phyloP scores from a whole-genome alignment of 2,888 invertebrate genomes.

The Amorpha juglandis region DNA sequence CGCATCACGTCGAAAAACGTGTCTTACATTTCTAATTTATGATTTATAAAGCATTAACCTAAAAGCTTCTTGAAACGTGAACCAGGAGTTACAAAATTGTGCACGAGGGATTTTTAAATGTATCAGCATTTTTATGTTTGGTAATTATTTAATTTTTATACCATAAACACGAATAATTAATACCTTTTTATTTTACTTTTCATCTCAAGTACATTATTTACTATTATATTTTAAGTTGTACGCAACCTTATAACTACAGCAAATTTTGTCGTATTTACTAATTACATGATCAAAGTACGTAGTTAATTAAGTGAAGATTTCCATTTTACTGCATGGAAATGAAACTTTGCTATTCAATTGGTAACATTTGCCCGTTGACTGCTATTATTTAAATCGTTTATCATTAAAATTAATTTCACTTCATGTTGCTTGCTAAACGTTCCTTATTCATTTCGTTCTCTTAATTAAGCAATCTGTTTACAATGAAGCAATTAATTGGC shows the following conservation, averaged over 20 bases:
- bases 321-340: neutral
- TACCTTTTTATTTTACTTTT: no score
- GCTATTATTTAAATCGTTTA: conserved; percentile 67
- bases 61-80: conserved; percentile 60
- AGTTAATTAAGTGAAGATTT: neutral
- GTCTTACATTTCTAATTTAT: conserved; percentile 67
- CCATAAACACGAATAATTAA: no score
- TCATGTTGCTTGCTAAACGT: conserved; percentile 72
- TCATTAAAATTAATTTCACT: conserved; percentile 82
- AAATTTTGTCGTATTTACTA: no score
- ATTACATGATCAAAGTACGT: neutral
- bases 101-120: conserved; percentile 50
- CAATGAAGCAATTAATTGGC: conserved; percentile 81
- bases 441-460: conserved; percentile 78
- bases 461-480: conserved; percentile 84
- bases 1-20: conserved; percentile 59
- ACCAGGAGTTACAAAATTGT: conserved; percentile 55
- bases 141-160: neutral
- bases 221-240: no score
- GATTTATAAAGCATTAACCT: conserved; percentile 72
- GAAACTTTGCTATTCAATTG: conserved; percentile 49
- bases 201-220: no score
- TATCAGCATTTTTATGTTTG: conserved; percentile 33
- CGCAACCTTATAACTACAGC: no score
- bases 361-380: conserved; percentile 43